phyloP scores from a whole-genome alignment of 2,888 invertebrate genomes.

The Lepidochitona cinerea region DNA sequence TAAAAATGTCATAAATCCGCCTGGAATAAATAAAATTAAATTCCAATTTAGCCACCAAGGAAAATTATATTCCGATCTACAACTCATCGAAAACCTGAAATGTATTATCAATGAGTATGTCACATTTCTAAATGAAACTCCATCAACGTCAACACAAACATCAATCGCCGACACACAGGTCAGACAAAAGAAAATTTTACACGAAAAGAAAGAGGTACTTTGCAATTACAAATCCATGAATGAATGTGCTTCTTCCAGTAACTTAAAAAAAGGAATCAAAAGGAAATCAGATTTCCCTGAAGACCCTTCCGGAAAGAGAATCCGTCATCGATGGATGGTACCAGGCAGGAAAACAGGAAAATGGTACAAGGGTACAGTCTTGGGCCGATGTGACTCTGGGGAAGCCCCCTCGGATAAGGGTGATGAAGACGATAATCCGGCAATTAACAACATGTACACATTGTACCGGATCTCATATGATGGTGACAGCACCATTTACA shows the following conservation, averaged over 20 bases:
- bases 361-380: too few species aligned
- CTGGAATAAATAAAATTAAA: not conserved
- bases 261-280: not conserved
- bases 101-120: not conserved
- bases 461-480: too few species aligned
- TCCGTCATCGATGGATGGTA: not conserved
- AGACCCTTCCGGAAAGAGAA: not conserved
- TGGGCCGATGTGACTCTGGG: too few species aligned
- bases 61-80: not conserved
- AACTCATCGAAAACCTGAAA: not conserved
- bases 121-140: not conserved
- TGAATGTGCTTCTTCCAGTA: not conserved
- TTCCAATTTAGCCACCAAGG: not conserved
- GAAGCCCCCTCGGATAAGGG: too few species aligned
- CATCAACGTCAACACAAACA: not conserved
- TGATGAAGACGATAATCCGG: too few species aligned
- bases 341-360: too few species aligned
- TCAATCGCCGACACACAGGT: not conserved
- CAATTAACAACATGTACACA: too few species aligned
- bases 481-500: too few species aligned
- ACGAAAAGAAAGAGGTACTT: not conserved
- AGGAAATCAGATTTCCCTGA: not conserved
- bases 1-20: not conserved
- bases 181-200: not conserved
- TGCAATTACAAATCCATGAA: not conserved